Percentiles rank a stretch among this genome's conserved stretches.
Evolutionary conservation across 2,888 invertebrate genomes (phyloP).

Genomic region (Busseola fusca): DNA sequence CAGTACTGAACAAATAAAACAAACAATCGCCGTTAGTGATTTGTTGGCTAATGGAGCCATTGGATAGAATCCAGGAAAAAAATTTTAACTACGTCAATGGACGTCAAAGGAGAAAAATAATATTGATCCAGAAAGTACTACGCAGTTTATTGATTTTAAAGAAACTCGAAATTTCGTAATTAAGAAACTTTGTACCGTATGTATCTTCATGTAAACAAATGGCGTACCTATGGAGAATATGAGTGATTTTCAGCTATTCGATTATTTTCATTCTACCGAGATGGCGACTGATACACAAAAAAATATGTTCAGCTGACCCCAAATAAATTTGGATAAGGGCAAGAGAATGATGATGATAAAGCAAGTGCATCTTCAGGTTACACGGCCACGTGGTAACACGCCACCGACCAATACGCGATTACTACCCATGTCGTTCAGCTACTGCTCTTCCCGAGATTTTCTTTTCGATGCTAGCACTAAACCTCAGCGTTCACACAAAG

Average conservation of each 20-base stretch:
- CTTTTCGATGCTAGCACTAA: not conserved
- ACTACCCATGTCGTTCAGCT: not conserved
- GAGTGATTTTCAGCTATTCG: not conserved
- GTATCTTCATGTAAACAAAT: not conserved
- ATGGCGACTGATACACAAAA: not conserved
- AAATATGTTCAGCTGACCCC: not conserved
- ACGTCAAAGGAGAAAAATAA: conserved; percentile 45
- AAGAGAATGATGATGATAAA: not conserved
- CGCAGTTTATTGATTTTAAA: conserved; percentile 5
- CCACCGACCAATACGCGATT: not conserved
- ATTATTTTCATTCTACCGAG: not conserved
- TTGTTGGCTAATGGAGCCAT: conserved; percentile 55
- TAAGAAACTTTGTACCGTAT: no score
- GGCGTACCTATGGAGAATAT: not conserved
- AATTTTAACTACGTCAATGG: conserved; percentile 46
- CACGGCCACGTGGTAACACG: not conserved
- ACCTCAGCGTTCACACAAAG: not conserved
- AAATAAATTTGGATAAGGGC: not conserved
- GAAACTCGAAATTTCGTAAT: not conserved
- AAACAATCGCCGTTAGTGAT: conserved; percentile 44
- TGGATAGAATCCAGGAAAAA: conserved; percentile 58
- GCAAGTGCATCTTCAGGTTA: not conserved
- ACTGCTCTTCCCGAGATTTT: not conserved
- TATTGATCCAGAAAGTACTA: conserved; percentile 21
- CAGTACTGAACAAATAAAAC: conserved; percentile 93